Percentiles rank a stretch among this genome's conserved stretches.
phyloP scores from a whole-genome alignment of 2,113 vertebrate species.

The Harpagus bidentatus region DNA sequence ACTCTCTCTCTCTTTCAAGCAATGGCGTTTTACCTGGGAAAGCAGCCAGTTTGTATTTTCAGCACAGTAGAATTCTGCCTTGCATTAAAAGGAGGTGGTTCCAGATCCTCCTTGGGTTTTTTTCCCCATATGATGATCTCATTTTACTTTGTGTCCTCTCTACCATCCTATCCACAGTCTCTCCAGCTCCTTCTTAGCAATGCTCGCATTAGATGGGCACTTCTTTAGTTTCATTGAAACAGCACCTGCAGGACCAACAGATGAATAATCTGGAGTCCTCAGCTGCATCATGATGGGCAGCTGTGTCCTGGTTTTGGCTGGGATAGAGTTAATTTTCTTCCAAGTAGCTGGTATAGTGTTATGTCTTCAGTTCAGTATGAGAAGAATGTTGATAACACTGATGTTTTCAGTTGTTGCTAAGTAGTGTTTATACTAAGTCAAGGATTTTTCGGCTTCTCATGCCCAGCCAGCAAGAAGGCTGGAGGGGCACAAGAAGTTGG shows the following conservation, averaged over 20 bases:
- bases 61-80: background rate
- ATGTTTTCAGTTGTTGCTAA: no score
- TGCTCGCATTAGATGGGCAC: background rate
- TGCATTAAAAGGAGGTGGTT: background rate
- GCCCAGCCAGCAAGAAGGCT: no score
- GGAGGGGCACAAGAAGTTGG: no score
- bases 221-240: background rate
- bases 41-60: constrained; percentile 1
- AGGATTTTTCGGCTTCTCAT: no score
- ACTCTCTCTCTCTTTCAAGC: background rate
- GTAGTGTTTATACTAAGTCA: no score
- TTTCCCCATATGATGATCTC: background rate
- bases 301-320: no score
- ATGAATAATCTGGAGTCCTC: background rate
- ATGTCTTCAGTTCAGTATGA: no score
- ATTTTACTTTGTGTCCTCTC: background rate
- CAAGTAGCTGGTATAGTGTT: no score
- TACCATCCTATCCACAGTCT: background rate
- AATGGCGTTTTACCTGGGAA: constrained; percentile 1
- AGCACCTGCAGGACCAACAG: background rate
- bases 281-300: background rate
- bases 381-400: no score
- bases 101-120: background rate
- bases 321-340: no score
- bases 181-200: background rate